Percentiles rank a stretch among this genome's conserved stretches.
Evolutionary conservation across 2,113 vertebrate species (phyloP).

Genomic region (Hippoglossus stenolepis): DNA sequence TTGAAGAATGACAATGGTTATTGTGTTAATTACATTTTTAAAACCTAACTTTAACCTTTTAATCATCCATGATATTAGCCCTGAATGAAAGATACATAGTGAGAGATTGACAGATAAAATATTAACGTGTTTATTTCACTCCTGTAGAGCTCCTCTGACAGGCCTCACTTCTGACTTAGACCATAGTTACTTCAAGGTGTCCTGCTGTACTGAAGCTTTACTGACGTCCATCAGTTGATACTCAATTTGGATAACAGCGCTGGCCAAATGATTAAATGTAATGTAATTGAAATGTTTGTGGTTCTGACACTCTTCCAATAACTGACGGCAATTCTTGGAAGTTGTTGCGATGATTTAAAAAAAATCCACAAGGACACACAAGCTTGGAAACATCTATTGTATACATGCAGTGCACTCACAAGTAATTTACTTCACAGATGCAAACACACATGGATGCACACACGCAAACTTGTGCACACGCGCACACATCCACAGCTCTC

Average conservation of each 20-base stretch:
- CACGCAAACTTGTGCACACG: not conserved
- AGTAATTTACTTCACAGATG: constrained; percentile 29
- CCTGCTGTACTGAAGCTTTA: too few species aligned
- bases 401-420: constrained; percentile 18
- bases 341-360: constrained; percentile 24
- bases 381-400: constrained; percentile 32
- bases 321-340: constrained; percentile 39
- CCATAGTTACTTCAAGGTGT: too few species aligned
- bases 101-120: too few species aligned
- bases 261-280: not conserved
- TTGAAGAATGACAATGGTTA: too few species aligned
- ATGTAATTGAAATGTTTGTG: not conserved
- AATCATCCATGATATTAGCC: too few species aligned
- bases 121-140: too few species aligned
- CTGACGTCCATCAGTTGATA: too few species aligned
- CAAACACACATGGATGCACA: constrained; percentile 3
- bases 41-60: too few species aligned
- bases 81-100: too few species aligned
- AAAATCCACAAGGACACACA: constrained; percentile 14
- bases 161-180: too few species aligned
- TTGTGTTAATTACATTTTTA: too few species aligned
- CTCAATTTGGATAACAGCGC: not conserved
- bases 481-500: constrained; percentile 38
- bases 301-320: constrained; percentile 40
- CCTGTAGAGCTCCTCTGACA: too few species aligned